These are phyloP conservation scores for Monopis laevigella DNA, from an alignment of 2,888 invertebrate species.

Conservation along the genomic window DNA sequence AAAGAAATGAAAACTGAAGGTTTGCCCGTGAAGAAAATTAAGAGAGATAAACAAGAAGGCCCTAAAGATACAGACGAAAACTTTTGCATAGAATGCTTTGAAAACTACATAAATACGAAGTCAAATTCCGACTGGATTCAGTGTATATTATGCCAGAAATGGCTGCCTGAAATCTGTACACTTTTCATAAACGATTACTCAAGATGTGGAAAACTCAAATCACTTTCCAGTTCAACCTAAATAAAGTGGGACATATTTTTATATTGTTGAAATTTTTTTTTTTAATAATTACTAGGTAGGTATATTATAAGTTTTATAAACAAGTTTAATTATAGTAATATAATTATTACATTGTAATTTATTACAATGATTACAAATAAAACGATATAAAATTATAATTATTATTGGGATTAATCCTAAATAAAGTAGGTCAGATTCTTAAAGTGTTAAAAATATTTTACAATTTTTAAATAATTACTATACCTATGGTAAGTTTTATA, in stretches of 20 bases:
- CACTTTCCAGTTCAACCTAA: background rate
- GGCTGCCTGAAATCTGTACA: background rate
- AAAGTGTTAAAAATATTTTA: background rate
- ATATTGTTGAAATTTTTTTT: background rate
- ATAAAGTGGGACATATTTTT: background rate
- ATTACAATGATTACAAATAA: background rate
- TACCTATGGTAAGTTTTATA: background rate
- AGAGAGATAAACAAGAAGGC: background rate
- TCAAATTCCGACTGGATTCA: background rate
- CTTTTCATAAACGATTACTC: background rate
- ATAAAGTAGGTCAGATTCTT: background rate
- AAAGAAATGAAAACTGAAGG: slow-evolving; percentile 2
- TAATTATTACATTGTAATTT: background rate
- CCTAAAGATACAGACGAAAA: background rate
- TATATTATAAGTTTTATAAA: background rate
- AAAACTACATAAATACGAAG: background rate
- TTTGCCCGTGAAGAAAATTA: background rate
- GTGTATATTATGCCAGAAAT: background rate
- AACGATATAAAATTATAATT: background rate
- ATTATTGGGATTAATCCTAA: background rate
- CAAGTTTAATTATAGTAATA: background rate
- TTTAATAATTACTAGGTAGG: background rate
- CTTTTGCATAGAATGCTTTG: background rate
- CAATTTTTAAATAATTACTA: background rate
- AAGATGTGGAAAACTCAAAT: background rate